Conservation (phyloP, 2,113 vertebrate species). For the Chaetura pelagica region DNA sequence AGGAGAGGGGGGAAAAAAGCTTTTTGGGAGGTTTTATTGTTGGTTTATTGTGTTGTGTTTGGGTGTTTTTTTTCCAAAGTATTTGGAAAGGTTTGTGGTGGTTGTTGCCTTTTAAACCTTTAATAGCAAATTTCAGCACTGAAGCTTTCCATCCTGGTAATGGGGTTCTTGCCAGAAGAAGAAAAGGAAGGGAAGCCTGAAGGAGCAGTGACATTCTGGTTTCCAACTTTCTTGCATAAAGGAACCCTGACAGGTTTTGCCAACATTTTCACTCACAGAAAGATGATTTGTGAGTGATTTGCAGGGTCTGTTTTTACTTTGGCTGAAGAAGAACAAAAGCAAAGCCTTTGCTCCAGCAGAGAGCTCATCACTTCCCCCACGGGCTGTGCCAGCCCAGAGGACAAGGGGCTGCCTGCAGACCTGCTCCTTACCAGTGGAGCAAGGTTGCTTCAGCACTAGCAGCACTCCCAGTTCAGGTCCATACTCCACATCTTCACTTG, state of each 20-base stretch:
- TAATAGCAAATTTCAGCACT: not conserved
- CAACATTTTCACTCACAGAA: not conserved
- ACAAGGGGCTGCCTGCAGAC: not conserved
- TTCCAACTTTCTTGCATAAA: not conserved
- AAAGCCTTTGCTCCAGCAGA: not conserved
- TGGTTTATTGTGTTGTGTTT: no score
- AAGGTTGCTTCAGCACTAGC: not conserved
- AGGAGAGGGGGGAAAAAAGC: not conserved
- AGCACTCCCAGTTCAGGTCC: not conserved
- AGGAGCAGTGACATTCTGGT: conserved; percentile 2
- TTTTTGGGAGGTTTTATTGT: not conserved
- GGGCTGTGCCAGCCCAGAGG: not conserved
- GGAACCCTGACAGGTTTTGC: not conserved
- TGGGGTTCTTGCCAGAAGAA: not conserved
- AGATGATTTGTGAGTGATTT: not conserved
- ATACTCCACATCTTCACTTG: not conserved
- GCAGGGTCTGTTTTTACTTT: not conserved
- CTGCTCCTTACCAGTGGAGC: not conserved
- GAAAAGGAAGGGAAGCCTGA: not conserved
- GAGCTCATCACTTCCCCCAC: not conserved
- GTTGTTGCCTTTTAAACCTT: not conserved
- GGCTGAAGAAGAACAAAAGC: not conserved
- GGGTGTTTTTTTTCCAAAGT: not conserved
- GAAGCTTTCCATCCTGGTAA: not conserved
- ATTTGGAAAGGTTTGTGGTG: not conserved